Base-by-base conservation (phyloP, 2,888 invertebrate genomes). In the Embidobia sp. region DNA sequence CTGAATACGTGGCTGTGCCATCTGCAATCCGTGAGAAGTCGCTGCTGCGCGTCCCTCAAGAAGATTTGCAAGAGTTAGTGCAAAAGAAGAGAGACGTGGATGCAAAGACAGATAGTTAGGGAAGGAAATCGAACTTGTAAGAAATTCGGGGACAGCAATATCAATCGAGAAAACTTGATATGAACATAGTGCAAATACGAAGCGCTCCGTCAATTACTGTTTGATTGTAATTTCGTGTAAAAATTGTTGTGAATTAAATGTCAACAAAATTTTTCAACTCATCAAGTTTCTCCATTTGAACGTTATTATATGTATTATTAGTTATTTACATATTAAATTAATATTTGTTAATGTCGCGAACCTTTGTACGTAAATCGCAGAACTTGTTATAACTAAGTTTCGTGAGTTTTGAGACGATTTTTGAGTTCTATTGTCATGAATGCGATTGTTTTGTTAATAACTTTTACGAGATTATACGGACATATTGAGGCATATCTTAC, bases 1-100 rank as follows among this genome's bases (percentile, higher is more conserved):
- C 88, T 89, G 85, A 86, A 86, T 85, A 87, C 86, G 85, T 89
- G 89, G 89, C 88, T 89, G 88, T 89, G 89, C 88, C 89, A 89
- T 88, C 83, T 89, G 82, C 87, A 88, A 88, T 88, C 89, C 82
- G 87, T 89, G 83, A 88, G 81, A 83, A 87, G 80, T 80, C 88
- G 89, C 82, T 89, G 89, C 85, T 89, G 89, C 84, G 88, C 88
- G 79, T 89, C 89, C 82, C 85, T 89, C 66, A 88, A 86, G 80
- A 79, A 83, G 74, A 83, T 89, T 83, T 89, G 89, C 84, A 77
- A 83, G 61, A 81, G 78, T 74, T 79, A 79, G 70, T 64, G 59
- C 66, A 51, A 74, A 53, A 42, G 46, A 72, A 66, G 75, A 49
- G 40, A 69, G 46, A 53, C 29, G 66, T 42, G 61, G 40, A 35